phyloP scores from a whole-genome alignment of 2,888 invertebrate genomes.

The Limnephilus auricula region DNA sequence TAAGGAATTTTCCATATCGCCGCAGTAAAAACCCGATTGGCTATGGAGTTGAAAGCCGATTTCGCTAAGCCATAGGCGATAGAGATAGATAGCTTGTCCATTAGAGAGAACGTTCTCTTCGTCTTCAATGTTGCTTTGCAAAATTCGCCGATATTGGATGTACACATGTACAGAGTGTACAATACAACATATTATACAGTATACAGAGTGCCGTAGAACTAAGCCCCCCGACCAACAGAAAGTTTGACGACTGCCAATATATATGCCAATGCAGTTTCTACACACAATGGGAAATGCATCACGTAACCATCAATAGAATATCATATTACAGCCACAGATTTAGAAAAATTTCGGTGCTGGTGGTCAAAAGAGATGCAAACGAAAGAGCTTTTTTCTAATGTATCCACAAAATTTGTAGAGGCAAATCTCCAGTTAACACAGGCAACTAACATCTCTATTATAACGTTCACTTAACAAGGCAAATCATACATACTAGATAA shows the following conservation, averaged over 20 bases:
- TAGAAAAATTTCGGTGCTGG: neutral
- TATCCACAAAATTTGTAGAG: neutral
- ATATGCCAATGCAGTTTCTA: neutral
- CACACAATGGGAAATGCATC: neutral
- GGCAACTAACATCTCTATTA: no score
- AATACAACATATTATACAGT: neutral
- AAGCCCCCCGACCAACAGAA: neutral
- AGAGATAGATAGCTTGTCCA: constrained; percentile 36
- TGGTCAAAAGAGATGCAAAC: neutral
- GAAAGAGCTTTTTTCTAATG: neutral
- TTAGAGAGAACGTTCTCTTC: constrained; percentile 6
- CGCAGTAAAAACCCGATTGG: constrained; percentile 32
- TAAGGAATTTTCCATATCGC: constrained; percentile 37
- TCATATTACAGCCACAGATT: neutral
- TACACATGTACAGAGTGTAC: neutral
- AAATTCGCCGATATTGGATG: neutral
- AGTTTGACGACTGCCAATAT: neutral
- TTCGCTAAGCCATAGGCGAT: constrained; percentile 28
- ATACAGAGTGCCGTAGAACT: neutral
- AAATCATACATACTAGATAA: no score
- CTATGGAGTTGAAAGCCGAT: constrained; percentile 36
- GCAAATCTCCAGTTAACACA: no score
- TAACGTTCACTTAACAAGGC: no score
- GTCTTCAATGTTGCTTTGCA: neutral
- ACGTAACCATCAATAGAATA: neutral